These are phyloP conservation scores for Drosophila subpulchrella DNA, from an alignment of 1,140 invertebrate genomes.

Conservation along the genomic window DNA sequence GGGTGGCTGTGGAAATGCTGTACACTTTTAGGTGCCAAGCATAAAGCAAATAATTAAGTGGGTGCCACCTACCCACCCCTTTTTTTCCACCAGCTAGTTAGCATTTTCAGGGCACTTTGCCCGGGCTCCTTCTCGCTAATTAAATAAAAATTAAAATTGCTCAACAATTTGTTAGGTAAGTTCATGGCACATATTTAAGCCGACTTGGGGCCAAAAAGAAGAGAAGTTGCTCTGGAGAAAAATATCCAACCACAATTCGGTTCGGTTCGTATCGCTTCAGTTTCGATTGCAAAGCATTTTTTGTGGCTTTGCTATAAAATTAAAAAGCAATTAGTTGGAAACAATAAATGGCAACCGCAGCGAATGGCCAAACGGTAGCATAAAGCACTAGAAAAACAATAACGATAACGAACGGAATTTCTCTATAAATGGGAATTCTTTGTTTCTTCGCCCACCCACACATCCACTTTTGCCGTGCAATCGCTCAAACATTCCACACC, in stretches of 20 bases:
- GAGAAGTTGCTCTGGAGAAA: conserved; percentile 4
- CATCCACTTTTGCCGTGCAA: conserved; percentile 31
- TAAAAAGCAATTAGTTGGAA: conserved; percentile 77
- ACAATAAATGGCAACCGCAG: conserved; percentile 68
- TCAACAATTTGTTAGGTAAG: conserved; percentile 62
- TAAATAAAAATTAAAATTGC: conserved; percentile 79
- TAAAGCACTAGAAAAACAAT: conserved; percentile 54
- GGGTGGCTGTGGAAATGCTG: conserved; percentile 14
- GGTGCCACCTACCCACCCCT: conserved; percentile 29
- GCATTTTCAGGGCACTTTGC: conserved; percentile 65
- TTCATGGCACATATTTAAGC: conserved; percentile 48
- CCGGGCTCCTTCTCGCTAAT: conserved; percentile 43
- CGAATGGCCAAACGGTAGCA: conserved; percentile 38
- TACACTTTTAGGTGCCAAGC: conserved; percentile 75
- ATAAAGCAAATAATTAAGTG: conserved; percentile 82
- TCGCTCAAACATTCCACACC: conserved; percentile 56
- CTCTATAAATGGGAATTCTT: conserved; percentile 49
- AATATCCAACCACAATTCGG: conserved; percentile 11
- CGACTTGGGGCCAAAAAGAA: background rate
- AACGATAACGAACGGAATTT: conserved; percentile 64
- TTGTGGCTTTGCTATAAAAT: conserved; percentile 66
- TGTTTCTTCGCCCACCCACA: conserved; percentile 3
- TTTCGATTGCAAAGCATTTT: conserved; percentile 20
- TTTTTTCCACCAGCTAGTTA: conserved; percentile 58
- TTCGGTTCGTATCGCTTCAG: conserved; percentile 3